Conservation (phyloP, 2,113 vertebrate species). For the Pterocles gutturalis region DNA sequence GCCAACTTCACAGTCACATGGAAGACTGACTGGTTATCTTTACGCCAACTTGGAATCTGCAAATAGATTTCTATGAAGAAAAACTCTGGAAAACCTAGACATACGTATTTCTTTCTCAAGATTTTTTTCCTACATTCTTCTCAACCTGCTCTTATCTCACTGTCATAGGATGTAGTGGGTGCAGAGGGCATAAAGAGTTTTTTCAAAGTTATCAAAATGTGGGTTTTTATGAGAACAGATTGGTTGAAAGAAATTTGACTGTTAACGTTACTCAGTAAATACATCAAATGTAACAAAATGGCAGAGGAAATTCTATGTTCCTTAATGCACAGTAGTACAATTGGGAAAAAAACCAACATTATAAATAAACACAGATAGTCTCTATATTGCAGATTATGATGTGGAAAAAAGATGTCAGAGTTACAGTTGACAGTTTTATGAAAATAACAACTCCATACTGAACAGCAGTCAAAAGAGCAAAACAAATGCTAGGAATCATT, state of each 20-base stretch:
- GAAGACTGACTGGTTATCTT: background rate
- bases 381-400: background rate
- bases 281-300: background rate
- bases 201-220: background rate
- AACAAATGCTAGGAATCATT: background rate
- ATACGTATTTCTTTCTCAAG: background rate
- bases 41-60: background rate
- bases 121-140: background rate
- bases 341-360: background rate
- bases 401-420: background rate
- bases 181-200: background rate
- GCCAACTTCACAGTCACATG: background rate
- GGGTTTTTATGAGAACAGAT: background rate
- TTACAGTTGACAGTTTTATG: background rate
- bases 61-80: constrained; percentile 11
- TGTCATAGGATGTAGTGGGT: background rate
- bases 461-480: constrained; percentile 38
- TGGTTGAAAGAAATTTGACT: background rate
- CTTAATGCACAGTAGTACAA: background rate
- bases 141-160: background rate
- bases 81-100: background rate
- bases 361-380: background rate
- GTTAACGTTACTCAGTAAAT: background rate
- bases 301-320: background rate
- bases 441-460: background rate